phyloP scores from a whole-genome alignment of 2,797 vertebrate genomes.

The Tenualosa thibaudeaui region DNA sequence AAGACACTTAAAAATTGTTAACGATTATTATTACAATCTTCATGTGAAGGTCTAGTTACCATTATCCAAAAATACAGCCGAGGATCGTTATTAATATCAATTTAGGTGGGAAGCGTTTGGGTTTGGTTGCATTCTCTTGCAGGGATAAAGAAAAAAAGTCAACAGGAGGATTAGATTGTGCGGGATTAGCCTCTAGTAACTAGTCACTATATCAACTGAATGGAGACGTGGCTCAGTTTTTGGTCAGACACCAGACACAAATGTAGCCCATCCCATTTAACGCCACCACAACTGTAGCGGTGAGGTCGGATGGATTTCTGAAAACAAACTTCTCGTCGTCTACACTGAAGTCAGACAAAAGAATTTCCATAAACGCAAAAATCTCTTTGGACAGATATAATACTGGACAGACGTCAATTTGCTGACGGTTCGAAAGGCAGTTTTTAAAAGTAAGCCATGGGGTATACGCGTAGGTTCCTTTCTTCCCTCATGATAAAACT shows the following conservation, averaged over 20 bases:
- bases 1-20: not conserved
- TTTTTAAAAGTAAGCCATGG: not conserved
- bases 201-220: slow-evolving; percentile 38
- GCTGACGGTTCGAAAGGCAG: not conserved
- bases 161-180: slow-evolving; percentile 50
- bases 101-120: not conserved
- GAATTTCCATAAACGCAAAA: not conserved
- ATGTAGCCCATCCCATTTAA: not conserved
- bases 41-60: not conserved
- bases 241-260: slow-evolving; percentile 19
- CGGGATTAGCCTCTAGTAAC: slow-evolving; percentile 54
- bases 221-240: slow-evolving; percentile 23
- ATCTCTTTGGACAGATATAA: not conserved
- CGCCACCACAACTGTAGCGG: not conserved
- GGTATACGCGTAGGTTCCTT: not conserved
- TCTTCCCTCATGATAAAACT: not conserved
- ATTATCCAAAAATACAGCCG: not conserved
- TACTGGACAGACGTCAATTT: not conserved
- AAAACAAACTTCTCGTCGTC: slow-evolving; percentile 21
- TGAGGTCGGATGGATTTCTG: not conserved
- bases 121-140: slow-evolving; percentile 37
- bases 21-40: not conserved
- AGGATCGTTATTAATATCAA: not conserved
- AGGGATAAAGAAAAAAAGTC: slow-evolving; percentile 30
- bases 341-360: slow-evolving; percentile 8